A percentile compares a stretch with the other conserved stretches of the same genome.
phyloP scores from a whole-genome alignment of 2,797 vertebrate species.

The Botia kubotai region DNA sequence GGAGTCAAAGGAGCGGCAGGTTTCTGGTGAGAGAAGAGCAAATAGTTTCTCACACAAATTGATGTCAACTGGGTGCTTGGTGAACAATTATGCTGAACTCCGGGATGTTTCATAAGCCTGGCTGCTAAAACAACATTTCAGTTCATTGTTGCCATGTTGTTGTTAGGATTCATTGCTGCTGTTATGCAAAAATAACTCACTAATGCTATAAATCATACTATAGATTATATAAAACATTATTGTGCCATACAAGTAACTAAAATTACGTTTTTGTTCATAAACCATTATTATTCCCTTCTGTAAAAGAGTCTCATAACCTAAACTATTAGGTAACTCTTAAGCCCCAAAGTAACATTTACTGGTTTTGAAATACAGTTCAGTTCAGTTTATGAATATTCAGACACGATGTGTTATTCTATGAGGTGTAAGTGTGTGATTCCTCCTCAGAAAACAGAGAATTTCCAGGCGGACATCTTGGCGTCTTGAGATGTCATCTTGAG shows the following conservation, averaged over 20 bases:
- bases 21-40: slow-evolving; percentile 47
- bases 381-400: too few relatives aligned
- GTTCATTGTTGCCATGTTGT: slow-evolving; percentile 6
- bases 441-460: too few relatives aligned
- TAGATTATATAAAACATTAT: slow-evolving; percentile 17
- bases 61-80: slow-evolving; percentile 48
- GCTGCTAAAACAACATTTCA: slow-evolving; percentile 38
- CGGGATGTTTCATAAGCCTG: slow-evolving; percentile 38
- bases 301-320: slow-evolving; percentile 11
- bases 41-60: slow-evolving; percentile 45
- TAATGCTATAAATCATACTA: slow-evolving; percentile 18
- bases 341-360: background rate
- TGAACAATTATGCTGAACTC: slow-evolving; percentile 47
- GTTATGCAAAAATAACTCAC: slow-evolving; percentile 32
- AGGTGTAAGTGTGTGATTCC: too few relatives aligned
- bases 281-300: background rate
- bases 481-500: too few relatives aligned
- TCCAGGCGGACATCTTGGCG: too few relatives aligned
- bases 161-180: slow-evolving; percentile 21
- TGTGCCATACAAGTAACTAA: background rate
- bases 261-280: slow-evolving; percentile 16
- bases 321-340: background rate
- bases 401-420: too few relatives aligned
- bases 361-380: background rate
- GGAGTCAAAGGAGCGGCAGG: slow-evolving; percentile 40